phyloP scores from a whole-genome alignment of 2,113 vertebrate genomes.

The Electrona antarctica region DNA sequence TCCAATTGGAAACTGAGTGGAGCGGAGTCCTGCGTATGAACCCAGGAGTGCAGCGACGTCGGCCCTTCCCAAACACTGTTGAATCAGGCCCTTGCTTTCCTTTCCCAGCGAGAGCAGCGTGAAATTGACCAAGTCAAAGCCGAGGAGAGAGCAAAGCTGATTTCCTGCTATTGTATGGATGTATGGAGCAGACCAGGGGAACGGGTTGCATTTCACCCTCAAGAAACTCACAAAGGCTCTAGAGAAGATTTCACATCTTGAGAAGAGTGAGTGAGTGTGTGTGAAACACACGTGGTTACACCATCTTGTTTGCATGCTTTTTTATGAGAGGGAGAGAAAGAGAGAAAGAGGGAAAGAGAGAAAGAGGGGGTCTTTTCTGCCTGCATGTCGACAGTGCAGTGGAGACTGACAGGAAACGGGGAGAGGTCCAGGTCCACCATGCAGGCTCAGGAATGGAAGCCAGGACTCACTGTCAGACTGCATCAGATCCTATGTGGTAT shows the following conservation, averaged over 20 bases:
- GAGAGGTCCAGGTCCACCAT: too few species aligned
- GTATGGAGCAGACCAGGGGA: background rate
- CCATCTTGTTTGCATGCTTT: too few species aligned
- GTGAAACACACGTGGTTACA: background rate
- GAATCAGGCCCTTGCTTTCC: constrained; percentile 34
- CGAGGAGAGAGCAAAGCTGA: constrained; percentile 43
- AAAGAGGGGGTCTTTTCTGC: too few species aligned
- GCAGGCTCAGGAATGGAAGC: too few species aligned
- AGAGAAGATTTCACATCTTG: background rate
- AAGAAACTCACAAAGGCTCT: constrained; percentile 12
- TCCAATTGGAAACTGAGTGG: constrained; percentile 36
- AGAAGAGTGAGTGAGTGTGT: background rate
- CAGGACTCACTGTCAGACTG: too few species aligned
- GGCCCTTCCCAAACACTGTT: constrained; percentile 45
- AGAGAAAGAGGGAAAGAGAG: too few species aligned
- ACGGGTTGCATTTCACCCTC: constrained; percentile 30
- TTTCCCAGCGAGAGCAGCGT: constrained; percentile 43
- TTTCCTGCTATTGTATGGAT: constrained; percentile 41
- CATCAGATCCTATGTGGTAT: too few species aligned
- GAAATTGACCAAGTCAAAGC: constrained; percentile 59
- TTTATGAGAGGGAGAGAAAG: too few species aligned
- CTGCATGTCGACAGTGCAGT: too few species aligned
- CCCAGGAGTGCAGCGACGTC: constrained; percentile 25
- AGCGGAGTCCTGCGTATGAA: constrained; percentile 35
- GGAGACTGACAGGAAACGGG: too few species aligned